A percentile compares a stretch with the other conserved stretches of the same genome.
Evolutionary conservation across 2,888 invertebrate species (phyloP).

Genomic region (Phasia obesa): DNA sequence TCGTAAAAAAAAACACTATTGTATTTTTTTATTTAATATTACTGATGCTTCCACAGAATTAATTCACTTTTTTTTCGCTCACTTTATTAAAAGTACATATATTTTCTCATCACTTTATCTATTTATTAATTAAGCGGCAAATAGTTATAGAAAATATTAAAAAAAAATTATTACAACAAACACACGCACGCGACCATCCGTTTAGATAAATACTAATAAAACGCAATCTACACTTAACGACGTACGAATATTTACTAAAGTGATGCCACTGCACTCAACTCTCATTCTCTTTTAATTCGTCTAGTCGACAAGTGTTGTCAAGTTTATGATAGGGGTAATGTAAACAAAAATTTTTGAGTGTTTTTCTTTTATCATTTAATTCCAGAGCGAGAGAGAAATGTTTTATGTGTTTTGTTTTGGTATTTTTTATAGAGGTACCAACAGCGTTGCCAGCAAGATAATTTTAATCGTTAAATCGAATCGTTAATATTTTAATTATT

Average conservation of each 20-base stretch:
- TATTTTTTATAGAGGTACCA: background rate
- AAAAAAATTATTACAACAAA: constrained; percentile 40
- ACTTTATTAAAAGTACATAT: constrained; percentile 33
- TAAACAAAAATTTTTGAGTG: constrained; percentile 34
- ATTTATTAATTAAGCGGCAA: constrained; percentile 55
- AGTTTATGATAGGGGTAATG: constrained; percentile 23
- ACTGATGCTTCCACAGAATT: background rate
- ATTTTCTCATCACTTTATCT: constrained; percentile 35
- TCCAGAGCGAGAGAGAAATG: constrained; percentile 9
- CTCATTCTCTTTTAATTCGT: constrained; percentile 3
- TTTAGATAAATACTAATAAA: constrained; percentile 31
- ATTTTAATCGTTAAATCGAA: too few relatives aligned
- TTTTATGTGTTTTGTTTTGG: background rate
- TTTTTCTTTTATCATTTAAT: constrained; percentile 28
- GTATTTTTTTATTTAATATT: background rate
- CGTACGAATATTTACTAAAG: constrained; percentile 70
- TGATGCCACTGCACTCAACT: constrained; percentile 44
- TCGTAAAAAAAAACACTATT: constrained; percentile 17
- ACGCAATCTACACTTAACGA: constrained; percentile 63
- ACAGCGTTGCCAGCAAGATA: too few relatives aligned
- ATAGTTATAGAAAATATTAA: constrained; percentile 8
- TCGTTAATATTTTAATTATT: too few relatives aligned
- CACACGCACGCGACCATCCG: constrained; percentile 51
- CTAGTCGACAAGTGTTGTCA: constrained; percentile 49
- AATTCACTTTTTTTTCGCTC: constrained; percentile 55